Evolutionary conservation across 2,888 invertebrate species (phyloP).

Genomic region (Caenorhabditis japonica): DNA sequence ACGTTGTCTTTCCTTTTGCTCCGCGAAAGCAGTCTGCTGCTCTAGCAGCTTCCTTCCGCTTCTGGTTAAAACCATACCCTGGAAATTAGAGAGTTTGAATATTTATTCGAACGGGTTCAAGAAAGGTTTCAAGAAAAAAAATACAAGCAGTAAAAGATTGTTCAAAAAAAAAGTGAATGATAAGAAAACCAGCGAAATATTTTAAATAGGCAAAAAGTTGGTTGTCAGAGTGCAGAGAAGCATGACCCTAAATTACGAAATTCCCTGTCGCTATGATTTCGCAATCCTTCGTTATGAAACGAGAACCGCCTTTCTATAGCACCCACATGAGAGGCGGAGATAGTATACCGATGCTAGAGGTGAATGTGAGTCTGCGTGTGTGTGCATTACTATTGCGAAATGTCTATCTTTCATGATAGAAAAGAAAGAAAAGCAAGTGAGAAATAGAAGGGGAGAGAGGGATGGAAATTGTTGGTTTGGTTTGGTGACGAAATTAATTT

Average conservation of each 20-base stretch:
- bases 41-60: not conserved
- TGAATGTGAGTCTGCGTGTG: too few species aligned
- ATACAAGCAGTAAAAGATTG: not conserved
- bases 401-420: too few species aligned
- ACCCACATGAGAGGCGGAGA: slow-evolving; percentile 25
- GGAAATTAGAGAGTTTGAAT: not conserved
- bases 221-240: slow-evolving; percentile 8
- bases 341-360: too few species aligned
- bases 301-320: slow-evolving; percentile 25
- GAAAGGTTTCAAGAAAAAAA: not conserved
- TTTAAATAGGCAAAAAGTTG: not conserved
- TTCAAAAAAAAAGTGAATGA: not conserved
- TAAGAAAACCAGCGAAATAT: not conserved
- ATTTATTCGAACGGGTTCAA: not conserved
- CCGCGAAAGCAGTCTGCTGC: too few species aligned
- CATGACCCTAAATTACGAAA: slow-evolving; percentile 37
- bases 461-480: too few species aligned
- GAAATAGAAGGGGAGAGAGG: too few species aligned
- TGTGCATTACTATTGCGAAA: slow-evolving; percentile 54
- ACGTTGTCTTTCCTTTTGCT: too few species aligned
- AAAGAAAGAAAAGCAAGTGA: too few species aligned
- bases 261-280: slow-evolving; percentile 24
- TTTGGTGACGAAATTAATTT: too few species aligned
- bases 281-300: slow-evolving; percentile 25
- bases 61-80: slow-evolving; percentile 19